Percentiles rank a stretch among this genome's conserved stretches.
Evolutionary conservation across 2,797 vertebrate genomes (phyloP).

Genomic region (Leptodactylus fallax): DNA sequence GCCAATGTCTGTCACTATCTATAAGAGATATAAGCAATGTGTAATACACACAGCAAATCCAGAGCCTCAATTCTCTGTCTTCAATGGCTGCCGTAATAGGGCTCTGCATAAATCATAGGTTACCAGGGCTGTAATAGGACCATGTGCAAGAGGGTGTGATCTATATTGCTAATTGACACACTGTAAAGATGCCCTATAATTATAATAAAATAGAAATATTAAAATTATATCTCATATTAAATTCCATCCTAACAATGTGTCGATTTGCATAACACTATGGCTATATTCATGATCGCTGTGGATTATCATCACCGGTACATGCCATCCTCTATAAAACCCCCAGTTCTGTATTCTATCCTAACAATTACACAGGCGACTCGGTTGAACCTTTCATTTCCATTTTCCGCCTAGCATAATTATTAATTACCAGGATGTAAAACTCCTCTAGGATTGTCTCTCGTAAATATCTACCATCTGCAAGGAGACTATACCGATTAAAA

Average conservation of each 20-base stretch:
- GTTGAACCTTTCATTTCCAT: constrained; percentile 43
- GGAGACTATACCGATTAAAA: constrained; percentile 48
- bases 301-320: not conserved
- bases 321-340: not conserved
- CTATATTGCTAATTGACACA: too few relatives aligned
- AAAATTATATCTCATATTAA: too few relatives aligned
- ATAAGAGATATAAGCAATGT: too few relatives aligned
- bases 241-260: not conserved
- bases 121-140: too few relatives aligned
- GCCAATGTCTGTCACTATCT: too few relatives aligned
- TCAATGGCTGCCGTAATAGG: too few relatives aligned
- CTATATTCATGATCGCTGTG: not conserved
- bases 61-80: too few relatives aligned
- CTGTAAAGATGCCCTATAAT: too few relatives aligned
- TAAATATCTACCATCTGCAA: constrained; percentile 61
- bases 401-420: constrained; percentile 50
- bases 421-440: constrained; percentile 50
- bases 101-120: too few relatives aligned
- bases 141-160: too few relatives aligned
- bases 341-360: not conserved
- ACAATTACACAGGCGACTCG: not conserved
- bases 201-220: too few relatives aligned
- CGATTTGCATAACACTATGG: not conserved
- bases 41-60: too few relatives aligned
- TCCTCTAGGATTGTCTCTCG: constrained; percentile 42